These are phyloP conservation scores for Enoplosus armatus DNA, from an alignment of 2,797 vertebrate species.

Conservation along the genomic window DNA sequence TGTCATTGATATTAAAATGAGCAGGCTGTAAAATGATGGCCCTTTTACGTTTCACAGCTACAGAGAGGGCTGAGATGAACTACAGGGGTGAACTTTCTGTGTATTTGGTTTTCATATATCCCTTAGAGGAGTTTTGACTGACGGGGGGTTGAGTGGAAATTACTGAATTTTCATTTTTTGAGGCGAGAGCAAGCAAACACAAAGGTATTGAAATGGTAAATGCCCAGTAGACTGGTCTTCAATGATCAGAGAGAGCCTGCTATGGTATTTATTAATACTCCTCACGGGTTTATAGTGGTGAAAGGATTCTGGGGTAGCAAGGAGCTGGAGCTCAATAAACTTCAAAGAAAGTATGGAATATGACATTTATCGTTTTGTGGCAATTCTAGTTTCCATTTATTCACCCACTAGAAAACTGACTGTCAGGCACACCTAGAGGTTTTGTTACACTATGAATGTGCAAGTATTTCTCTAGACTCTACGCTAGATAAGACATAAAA, in stretches of 20 bases:
- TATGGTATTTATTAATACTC: conserved; percentile 50
- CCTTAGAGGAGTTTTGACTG: conserved; percentile 51
- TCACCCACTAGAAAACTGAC: neutral
- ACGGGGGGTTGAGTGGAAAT: conserved; percentile 51
- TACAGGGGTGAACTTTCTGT: conserved; percentile 4
- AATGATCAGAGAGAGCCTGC: conserved; percentile 22
- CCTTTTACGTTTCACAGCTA: conserved; percentile 5
- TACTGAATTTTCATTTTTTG: conserved; percentile 60
- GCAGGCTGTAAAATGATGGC: conserved; percentile 13
- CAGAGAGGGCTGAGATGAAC: conserved; percentile 17
- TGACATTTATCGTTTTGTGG: conserved; percentile 19
- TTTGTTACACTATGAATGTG: neutral
- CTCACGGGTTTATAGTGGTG: conserved; percentile 10
- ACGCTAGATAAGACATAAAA: neutral
- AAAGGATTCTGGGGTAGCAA: conserved; percentile 14
- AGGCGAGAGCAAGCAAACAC: conserved; percentile 54
- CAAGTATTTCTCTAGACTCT: neutral
- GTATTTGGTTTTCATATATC: conserved; percentile 39
- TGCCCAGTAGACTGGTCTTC: conserved; percentile 48
- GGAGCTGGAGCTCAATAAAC: conserved; percentile 15
- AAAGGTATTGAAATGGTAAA: conserved; percentile 61
- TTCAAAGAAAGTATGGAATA: conserved; percentile 2
- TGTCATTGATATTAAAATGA: conserved; percentile 6
- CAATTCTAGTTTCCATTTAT: neutral
- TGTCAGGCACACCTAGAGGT: neutral